Percentiles rank a stretch among this genome's conserved stretches.
Conservation (phyloP, 1,140 invertebrate species). For the Galendromus occidentalis region DNA sequence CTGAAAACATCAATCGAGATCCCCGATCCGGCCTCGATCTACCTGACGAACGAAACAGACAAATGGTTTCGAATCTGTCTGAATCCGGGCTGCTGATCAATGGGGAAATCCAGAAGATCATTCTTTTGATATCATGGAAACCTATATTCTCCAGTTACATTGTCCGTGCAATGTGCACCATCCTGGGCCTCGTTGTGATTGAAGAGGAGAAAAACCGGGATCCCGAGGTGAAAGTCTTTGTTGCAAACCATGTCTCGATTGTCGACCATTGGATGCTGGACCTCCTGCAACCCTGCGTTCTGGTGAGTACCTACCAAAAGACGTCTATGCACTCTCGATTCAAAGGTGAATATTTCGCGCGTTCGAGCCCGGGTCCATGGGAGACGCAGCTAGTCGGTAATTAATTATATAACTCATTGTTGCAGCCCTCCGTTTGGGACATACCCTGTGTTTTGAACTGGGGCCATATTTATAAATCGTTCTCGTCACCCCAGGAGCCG, state of each 20-base stretch:
- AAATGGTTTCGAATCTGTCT: background rate
- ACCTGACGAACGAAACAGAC: background rate
- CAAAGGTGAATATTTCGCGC: too few relatives aligned
- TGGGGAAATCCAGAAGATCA: background rate
- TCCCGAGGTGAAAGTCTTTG: background rate
- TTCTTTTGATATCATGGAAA: background rate
- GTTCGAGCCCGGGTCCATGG: too few relatives aligned
- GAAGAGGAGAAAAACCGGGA: conserved; percentile 6
- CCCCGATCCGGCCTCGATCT: too few relatives aligned
- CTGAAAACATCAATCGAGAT: too few relatives aligned
- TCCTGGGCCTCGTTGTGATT: background rate
- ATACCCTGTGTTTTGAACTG: conserved; percentile 1
- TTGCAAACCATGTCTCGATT: background rate
- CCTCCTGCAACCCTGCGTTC: background rate
- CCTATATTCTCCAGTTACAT: background rate
- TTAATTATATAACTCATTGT: too few relatives aligned
- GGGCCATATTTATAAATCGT: conserved; percentile 5
- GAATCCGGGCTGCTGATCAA: background rate
- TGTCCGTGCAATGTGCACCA: background rate
- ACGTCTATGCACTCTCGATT: too few relatives aligned
- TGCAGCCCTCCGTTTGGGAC: conserved; percentile 1
- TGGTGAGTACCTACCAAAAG: background rate
- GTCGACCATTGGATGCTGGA: conserved; percentile 2
- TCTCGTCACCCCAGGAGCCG: background rate
- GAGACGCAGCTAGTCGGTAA: too few relatives aligned